A percentile compares a stretch with the other conserved stretches of the same genome.
Evolutionary conservation across 1,140 invertebrate genomes (phyloP).

Genomic region (Calosoma granatense): DNA sequence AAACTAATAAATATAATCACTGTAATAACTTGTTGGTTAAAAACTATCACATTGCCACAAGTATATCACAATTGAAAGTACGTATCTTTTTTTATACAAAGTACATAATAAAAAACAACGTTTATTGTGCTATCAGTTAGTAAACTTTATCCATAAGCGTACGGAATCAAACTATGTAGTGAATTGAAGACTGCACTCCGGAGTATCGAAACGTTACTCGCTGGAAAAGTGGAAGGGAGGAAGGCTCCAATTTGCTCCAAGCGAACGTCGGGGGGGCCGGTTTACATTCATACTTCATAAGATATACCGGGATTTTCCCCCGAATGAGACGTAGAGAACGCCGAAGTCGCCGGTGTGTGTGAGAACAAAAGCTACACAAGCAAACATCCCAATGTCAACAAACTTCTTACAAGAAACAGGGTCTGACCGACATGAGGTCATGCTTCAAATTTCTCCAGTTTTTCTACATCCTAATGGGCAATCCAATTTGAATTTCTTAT

Average conservation of each 20-base stretch:
- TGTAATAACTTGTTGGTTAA: neutral
- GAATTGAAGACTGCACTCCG: neutral
- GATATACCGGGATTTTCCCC: conserved; percentile 2
- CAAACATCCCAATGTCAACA: neutral
- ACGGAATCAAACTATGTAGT: neutral
- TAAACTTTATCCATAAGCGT: neutral
- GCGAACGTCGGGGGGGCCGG: neutral
- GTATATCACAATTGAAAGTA: neutral
- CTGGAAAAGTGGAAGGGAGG: neutral
- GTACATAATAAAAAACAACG: neutral
- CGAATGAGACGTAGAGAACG: neutral
- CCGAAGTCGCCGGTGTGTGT: too few relatives aligned
- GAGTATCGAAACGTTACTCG: neutral
- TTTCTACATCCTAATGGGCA: too few relatives aligned
- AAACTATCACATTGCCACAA: neutral
- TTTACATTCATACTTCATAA: neutral
- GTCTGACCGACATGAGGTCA: too few relatives aligned
- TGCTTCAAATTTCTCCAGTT: too few relatives aligned
- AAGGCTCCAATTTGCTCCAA: neutral
- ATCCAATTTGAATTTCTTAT: too few relatives aligned
- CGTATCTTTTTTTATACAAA: too few relatives aligned
- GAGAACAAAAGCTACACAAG: too few relatives aligned
- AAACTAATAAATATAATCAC: neutral
- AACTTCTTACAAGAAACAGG: too few relatives aligned
- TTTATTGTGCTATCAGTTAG: neutral